Conservation (phyloP, 2,797 vertebrate genomes). For the Podarcis lilfordi region DNA sequence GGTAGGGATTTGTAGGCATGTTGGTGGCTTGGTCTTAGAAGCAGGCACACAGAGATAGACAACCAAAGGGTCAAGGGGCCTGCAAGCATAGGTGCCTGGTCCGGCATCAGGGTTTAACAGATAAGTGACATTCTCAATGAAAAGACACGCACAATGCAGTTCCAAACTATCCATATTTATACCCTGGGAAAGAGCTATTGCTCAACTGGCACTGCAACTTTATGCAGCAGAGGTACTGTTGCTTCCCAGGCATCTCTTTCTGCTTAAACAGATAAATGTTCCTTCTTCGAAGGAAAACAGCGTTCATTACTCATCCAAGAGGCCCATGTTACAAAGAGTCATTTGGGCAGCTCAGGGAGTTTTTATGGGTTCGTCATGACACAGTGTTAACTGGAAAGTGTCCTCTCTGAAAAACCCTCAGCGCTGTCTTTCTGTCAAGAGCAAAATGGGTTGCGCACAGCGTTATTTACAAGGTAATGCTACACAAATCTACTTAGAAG, state of each 20-base stretch:
- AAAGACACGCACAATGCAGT: background rate
- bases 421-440: background rate
- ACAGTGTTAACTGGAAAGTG: background rate
- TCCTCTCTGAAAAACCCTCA: background rate
- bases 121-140: background rate
- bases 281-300: background rate
- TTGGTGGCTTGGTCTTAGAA: background rate
- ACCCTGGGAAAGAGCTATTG: background rate
- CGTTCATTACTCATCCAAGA: background rate
- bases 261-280: background rate
- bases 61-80: background rate
- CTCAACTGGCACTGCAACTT: background rate
- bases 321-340: background rate
- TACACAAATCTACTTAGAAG: background rate
- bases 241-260: background rate
- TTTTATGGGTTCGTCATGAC: background rate
- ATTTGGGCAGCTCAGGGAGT: background rate
- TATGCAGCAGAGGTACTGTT: background rate
- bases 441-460: background rate
- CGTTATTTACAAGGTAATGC: background rate
- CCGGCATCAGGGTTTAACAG: background rate
- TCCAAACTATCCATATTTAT: background rate
- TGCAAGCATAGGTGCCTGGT: background rate
- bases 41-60: background rate
- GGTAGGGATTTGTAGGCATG: background rate